These are phyloP conservation scores for Octopus sinensis DNA, from an alignment of 1,140 invertebrate species.

Conservation along the genomic window DNA sequence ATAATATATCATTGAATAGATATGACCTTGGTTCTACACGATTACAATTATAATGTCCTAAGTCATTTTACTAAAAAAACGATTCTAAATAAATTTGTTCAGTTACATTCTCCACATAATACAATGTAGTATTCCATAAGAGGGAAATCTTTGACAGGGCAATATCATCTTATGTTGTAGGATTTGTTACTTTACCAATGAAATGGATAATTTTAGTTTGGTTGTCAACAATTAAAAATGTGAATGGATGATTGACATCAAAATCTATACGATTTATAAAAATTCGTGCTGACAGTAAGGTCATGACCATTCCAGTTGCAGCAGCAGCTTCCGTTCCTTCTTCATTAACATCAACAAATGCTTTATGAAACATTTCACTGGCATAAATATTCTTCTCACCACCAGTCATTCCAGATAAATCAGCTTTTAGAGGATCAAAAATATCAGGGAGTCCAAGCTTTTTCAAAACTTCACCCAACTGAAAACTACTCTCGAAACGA, in stretches of 20 bases:
- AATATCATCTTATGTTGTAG: neutral
- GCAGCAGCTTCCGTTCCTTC: conserved; percentile 46
- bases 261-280: too few relatives aligned
- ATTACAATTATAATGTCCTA: too few relatives aligned
- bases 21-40: too few relatives aligned
- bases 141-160: too few relatives aligned
- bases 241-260: conserved; percentile 69
- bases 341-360: conserved; percentile 62
- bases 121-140: too few relatives aligned
- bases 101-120: too few relatives aligned
- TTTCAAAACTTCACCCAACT: conserved; percentile 53
- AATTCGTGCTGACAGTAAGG: too few relatives aligned
- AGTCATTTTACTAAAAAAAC: too few relatives aligned
- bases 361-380: conserved; percentile 58
- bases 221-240: conserved; percentile 70
- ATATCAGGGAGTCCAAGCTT: conserved; percentile 31
- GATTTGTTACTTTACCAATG: conserved; percentile 59
- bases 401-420: conserved; percentile 41
- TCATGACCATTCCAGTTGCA: conserved; percentile 33
- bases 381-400: conserved; percentile 33
- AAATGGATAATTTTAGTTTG: conserved; percentile 65
- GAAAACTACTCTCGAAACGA: conserved; percentile 37
- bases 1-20: too few relatives aligned
- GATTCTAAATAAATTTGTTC: too few relatives aligned
- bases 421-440: conserved; percentile 29